These are phyloP conservation scores for Argyra leucocephala DNA, from an alignment of 2,888 invertebrate species.

Conservation along the genomic window DNA sequence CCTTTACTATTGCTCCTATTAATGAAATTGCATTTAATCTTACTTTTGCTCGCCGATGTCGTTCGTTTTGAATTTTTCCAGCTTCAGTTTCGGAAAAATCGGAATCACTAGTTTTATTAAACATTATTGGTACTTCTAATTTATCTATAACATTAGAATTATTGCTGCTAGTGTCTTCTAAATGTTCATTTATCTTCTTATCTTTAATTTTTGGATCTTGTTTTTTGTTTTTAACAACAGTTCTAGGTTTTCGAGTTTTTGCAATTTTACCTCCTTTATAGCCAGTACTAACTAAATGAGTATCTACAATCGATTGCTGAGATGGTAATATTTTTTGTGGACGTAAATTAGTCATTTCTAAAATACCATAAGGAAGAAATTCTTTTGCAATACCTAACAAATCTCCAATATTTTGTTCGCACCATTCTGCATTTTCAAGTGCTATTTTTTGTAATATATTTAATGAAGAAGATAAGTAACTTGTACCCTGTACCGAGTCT, in stretches of 20 bases:
- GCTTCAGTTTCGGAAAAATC: slow-evolving; percentile 57
- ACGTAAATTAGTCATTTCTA: slow-evolving; percentile 31
- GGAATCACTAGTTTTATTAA: slow-evolving; percentile 52
- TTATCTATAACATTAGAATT: not conserved
- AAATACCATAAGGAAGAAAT: slow-evolving; percentile 48
- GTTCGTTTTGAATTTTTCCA: slow-evolving; percentile 35
- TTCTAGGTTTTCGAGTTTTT: slow-evolving; percentile 34
- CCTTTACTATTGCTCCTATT: slow-evolving; percentile 51
- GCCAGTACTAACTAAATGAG: slow-evolving; percentile 28
- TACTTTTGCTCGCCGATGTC: slow-evolving; percentile 53
- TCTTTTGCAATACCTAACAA: slow-evolving; percentile 51
- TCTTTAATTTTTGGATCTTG: slow-evolving; percentile 20
- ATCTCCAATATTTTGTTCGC: slow-evolving; percentile 42
- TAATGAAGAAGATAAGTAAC: slow-evolving; percentile 25
- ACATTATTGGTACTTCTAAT: slow-evolving; percentile 16
- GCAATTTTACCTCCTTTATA: slow-evolving; percentile 53
- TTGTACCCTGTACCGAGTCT: slow-evolving; percentile 20
- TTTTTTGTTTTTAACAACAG: slow-evolving; percentile 28
- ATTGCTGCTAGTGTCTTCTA: slow-evolving; percentile 11
- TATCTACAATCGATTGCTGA: slow-evolving; percentile 51
- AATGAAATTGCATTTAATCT: slow-evolving; percentile 57
- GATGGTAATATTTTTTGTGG: slow-evolving; percentile 51
- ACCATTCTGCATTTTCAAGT: slow-evolving; percentile 32
- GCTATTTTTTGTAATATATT: slow-evolving; percentile 33
- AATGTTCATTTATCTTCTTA: slow-evolving; percentile 13